Evolutionary conservation across 2,888 invertebrate genomes (phyloP), one percentile per base, ranked within the genome.

Genomic region (Macrophya alboannulata): DNA sequence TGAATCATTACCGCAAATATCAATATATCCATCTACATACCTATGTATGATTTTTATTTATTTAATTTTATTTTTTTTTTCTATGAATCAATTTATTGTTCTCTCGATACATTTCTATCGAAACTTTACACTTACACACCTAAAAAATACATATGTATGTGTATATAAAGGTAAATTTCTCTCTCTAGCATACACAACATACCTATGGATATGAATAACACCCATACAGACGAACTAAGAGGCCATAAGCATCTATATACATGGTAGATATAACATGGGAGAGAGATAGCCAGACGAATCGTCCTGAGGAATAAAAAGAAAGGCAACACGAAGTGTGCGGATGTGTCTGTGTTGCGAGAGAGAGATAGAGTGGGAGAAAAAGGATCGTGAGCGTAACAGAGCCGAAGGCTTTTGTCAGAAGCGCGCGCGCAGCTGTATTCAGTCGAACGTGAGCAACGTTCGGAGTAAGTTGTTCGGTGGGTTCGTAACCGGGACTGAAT

Each of bases 401-500:
- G 48, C 51, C 40, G 51, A 65, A 62, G 81, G 65, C 83, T 83
- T 83, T 51, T 83, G 83, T 68, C 68, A 68, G 83, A 45, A 68
- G 68, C 68, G 83, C 83, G 83, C 83, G 83, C 83, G 71, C 83
- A 83, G 83, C 83, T 71, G 83, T 48, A 68, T 83, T 71, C 83
- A 83, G 83, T 83, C 71, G 83, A 83, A 83, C 83, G 83, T 83
- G 45, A 83, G 68, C 83, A 15, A 62, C 65, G 83, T 48, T 48
- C 45, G 83, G 48, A 68, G 83, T 48, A 83, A 71, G 45, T 62
- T 40, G 43, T 81, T 40, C 79, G 37, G 10, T 37, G 2, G 12
- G 81, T 21, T 17, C 62, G 81, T 43, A 48, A 12, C 21, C 1
- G 48, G 17, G 31, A 48, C 48, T 40, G 6, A 43, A 59, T 59